phyloP scores from a whole-genome alignment of 1,140 invertebrate genomes.

The Drosophila leontia region DNA sequence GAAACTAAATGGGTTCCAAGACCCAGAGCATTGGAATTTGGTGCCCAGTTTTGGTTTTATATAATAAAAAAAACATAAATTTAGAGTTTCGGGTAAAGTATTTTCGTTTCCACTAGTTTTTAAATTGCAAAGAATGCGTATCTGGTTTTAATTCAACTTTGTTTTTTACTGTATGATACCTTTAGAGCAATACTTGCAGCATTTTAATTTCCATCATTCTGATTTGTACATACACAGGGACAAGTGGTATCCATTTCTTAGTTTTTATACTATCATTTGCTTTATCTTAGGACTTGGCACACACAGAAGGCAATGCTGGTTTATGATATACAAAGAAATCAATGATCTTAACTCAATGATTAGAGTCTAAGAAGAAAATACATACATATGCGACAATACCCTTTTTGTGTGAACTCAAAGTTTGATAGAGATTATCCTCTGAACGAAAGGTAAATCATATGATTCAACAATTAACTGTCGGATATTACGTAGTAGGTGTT shows the following conservation, averaged over 20 bases:
- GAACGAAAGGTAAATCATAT: slow-evolving; percentile 37
- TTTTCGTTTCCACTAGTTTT: background rate
- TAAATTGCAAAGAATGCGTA: background rate
- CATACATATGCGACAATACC: slow-evolving; percentile 68
- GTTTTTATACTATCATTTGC: slow-evolving; percentile 16
- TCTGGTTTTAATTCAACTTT: background rate
- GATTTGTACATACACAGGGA: slow-evolving; percentile 56
- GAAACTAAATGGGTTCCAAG: background rate
- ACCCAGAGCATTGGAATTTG: no score
- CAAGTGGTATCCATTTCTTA: slow-evolving; percentile 5
- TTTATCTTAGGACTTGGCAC: slow-evolving; percentile 9
- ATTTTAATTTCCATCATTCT: slow-evolving; percentile 24
- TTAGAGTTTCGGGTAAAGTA: background rate
- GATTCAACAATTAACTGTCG: slow-evolving; percentile 38
- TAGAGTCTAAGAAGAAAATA: slow-evolving; percentile 16
- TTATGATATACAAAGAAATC: slow-evolving; percentile 19
- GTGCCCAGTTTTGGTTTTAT: background rate
- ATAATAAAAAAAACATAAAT: background rate
- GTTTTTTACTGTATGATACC: slow-evolving; percentile 31
- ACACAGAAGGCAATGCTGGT: slow-evolving; percentile 50
- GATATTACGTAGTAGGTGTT: slow-evolving; percentile 22
- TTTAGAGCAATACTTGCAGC: slow-evolving; percentile 22
- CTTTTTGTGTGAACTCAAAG: slow-evolving; percentile 48
- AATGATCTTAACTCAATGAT: no score
- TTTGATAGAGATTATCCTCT: slow-evolving; percentile 33